Percentiles rank a stretch among this genome's conserved stretches.
Conservation (phyloP, 2,888 invertebrate genomes). For the Elmis aenea region DNA sequence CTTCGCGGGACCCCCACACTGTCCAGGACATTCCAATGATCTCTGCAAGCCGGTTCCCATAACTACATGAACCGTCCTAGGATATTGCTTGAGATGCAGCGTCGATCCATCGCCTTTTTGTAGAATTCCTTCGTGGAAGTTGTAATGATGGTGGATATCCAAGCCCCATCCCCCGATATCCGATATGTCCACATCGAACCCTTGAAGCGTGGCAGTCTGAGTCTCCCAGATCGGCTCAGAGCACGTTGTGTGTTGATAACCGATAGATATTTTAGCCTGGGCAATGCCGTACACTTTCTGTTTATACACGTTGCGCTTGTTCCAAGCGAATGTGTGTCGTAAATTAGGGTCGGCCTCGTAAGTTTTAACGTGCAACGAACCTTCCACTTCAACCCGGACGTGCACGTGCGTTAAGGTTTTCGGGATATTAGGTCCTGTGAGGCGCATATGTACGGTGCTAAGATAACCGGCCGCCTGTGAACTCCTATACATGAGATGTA, state of each 20-base stretch:
- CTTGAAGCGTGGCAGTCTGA: conserved; percentile 88
- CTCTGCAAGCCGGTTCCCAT: conserved; percentile 91
- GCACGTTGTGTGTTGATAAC: conserved; percentile 91
- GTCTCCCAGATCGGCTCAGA: conserved; percentile 89
- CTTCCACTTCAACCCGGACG: conserved; percentile 89
- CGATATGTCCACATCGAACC: conserved; percentile 94
- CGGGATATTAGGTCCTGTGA: conserved; percentile 77
- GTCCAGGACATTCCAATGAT: conserved; percentile 77
- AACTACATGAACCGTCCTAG: conserved; percentile 82
- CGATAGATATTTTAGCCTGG: conserved; percentile 83
- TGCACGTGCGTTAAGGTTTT: conserved; percentile 81
- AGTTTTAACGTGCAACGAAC: conserved; percentile 82
- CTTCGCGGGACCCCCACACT: conserved; percentile 80
- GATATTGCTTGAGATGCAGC: conserved; percentile 88
- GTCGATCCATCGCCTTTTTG: conserved; percentile 96
- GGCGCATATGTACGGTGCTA: conserved; percentile 85
- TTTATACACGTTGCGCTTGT: conserved; percentile 94
- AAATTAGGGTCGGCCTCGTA: conserved; percentile 96
- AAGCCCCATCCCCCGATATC: conserved; percentile 98
- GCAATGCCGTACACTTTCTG: conserved; percentile 91
- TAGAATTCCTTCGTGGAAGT: conserved; percentile 95
- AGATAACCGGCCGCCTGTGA: conserved; percentile 92
- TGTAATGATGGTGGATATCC: conserved; percentile 97
- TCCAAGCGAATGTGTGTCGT: conserved; percentile 96
- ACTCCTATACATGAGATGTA: conserved; percentile 93